These are phyloP conservation scores for Siderastrea siderea DNA, from an alignment of 92 coral and sea anemone species.

Conservation along the genomic window DNA sequence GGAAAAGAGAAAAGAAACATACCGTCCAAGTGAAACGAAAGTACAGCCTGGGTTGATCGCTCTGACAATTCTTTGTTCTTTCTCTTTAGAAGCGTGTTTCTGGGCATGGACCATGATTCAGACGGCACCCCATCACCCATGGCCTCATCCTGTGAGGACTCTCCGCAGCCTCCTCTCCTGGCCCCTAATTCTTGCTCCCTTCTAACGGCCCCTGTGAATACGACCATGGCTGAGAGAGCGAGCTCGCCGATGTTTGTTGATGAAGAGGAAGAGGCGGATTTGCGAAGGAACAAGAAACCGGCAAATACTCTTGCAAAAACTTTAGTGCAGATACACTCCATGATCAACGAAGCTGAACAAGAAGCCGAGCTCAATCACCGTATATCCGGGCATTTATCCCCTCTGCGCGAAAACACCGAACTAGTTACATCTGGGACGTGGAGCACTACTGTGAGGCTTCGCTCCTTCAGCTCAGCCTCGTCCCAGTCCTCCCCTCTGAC, in stretches of 20 bases:
- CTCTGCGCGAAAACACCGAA: conserved; percentile 79
- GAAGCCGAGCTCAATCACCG: conserved; percentile 88
- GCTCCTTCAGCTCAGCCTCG: conserved; percentile 91
- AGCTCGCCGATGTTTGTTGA: conserved; percentile 83
- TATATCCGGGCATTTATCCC: conserved; percentile 75
- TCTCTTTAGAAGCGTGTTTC: conserved; percentile 8
- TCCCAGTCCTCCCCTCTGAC: conserved; percentile 92
- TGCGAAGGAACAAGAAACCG: conserved; percentile 23
- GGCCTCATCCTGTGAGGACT: conserved; percentile 50
- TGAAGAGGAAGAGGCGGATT: conserved; percentile 53
- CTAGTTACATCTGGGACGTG: conserved; percentile 71
- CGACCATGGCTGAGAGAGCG: conserved; percentile 65
- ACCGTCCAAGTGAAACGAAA: too few species aligned
- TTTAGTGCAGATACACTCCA: conserved; percentile 89
- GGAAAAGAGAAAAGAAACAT: too few species aligned
- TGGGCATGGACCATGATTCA: conserved; percentile 23
- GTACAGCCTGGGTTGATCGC: too few species aligned
- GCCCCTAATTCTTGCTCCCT: conserved; percentile 22
- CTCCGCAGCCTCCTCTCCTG: conserved; percentile 2
- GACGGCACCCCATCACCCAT: conserved; percentile 27
- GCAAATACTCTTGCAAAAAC: conserved; percentile 85
- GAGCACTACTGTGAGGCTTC: conserved; percentile 77
- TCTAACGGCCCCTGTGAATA: conserved; percentile 41
- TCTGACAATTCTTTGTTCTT: too few species aligned
- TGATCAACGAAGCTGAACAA: conserved; percentile 95